Conservation (phyloP, 2,888 invertebrate species). For the Anthophora plumipes region DNA sequence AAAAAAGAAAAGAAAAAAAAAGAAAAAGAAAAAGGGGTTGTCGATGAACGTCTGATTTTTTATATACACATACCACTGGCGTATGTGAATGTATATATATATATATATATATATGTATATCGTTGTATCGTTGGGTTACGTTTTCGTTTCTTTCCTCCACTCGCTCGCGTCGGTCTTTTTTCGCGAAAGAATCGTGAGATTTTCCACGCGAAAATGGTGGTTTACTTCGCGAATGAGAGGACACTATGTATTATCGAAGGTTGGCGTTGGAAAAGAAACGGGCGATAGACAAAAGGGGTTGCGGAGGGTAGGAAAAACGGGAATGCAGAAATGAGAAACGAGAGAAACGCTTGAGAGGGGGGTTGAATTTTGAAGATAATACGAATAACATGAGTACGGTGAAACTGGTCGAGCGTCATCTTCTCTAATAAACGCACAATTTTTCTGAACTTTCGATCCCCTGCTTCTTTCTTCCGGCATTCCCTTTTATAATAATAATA, state of each 20-base stretch:
- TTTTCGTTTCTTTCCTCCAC: no score
- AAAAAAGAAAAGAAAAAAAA: no score
- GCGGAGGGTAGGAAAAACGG: no score
- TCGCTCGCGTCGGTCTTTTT: no score
- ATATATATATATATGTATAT: no score
- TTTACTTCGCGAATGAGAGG: background rate
- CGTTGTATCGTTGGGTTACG: no score
- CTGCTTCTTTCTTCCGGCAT: constrained; percentile 73
- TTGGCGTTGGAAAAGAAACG: background rate
- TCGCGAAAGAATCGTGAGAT: no score
- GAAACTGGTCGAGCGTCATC: constrained; percentile 71
- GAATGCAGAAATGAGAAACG: background rate
- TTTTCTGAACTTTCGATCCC: constrained; percentile 82
- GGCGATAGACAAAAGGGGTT: constrained; percentile 14
- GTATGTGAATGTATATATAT: no score
- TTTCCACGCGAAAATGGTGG: no score
- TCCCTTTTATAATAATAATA: constrained; percentile 27
- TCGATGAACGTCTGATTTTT: constrained; percentile 1
- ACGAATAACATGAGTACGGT: constrained; percentile 17
- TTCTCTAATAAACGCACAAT: constrained; percentile 84
- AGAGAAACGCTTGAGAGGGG: constrained; percentile 8
- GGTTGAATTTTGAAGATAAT: background rate
- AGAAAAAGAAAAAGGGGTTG: background rate
- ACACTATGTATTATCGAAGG: background rate
- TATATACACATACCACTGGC: background rate